Percentiles rank a stretch among this genome's conserved stretches.
Conservation (phyloP, 2,113 vertebrate genomes). For the Fregata magnificens region DNA sequence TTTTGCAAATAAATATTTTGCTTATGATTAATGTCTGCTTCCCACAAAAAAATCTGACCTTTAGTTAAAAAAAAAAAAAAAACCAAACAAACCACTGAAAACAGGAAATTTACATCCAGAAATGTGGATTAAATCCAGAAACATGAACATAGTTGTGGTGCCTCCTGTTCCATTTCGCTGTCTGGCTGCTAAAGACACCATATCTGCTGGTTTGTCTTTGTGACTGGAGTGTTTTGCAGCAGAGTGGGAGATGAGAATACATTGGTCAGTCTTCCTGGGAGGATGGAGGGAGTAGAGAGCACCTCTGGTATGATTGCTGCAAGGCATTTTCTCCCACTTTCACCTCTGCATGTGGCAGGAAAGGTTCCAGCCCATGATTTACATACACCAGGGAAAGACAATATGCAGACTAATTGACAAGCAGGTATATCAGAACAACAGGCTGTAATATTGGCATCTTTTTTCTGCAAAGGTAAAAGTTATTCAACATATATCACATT, state of each 20-base stretch:
- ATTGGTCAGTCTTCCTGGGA: background rate
- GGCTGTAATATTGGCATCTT: background rate
- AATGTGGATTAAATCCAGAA: background rate
- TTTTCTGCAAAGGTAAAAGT: background rate
- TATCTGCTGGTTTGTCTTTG: background rate
- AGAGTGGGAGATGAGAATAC: background rate
- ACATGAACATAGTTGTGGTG: background rate
- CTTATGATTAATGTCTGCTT: background rate
- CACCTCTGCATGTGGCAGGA: background rate
- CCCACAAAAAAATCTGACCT: background rate
- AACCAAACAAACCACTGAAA: background rate
- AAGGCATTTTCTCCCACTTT: background rate
- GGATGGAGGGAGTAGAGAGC: background rate
- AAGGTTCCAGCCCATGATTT: background rate
- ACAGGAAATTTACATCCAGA: background rate
- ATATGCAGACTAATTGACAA: background rate
- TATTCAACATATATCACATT: background rate
- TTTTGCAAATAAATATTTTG: background rate
- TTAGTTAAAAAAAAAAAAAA: background rate
- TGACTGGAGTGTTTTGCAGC: background rate
- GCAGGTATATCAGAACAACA: background rate
- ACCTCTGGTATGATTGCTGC: background rate
- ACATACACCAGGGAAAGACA: background rate
- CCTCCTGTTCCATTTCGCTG: background rate
- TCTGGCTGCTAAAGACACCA: background rate